Evolutionary conservation across 1,140 invertebrate species (phyloP), one percentile per base, ranked within the genome.

Genomic region (Acromyrmex charruanus): DNA sequence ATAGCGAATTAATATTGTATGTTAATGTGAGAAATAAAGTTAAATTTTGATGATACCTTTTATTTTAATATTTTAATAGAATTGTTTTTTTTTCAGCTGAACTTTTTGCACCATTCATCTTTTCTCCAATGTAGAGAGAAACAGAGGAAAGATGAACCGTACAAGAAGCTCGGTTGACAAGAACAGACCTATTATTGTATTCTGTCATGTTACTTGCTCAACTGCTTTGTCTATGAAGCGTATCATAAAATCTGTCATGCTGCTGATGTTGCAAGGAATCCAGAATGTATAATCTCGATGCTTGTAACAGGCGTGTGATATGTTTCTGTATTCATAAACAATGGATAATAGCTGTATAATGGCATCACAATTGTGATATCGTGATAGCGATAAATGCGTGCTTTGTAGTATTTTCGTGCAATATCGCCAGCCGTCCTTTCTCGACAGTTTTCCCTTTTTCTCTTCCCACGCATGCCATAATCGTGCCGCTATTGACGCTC

Each of bases 401-500:
- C 85, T 87, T 87, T 82, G 80, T 74, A 58, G 80, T 75, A 61
- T 74, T 82, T 61, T 59, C 72, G 69, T 75, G 69, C 69, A 74
- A 75, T 74, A 75, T 61, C 35, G 39, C 12, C 55, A 55, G 39
- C 68, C 35, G 69, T n/a, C 35, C 66, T 88, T 80, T 86, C 77
- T 69, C 44, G 75, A 72, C 25, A 12, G 18, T 28, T 84, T 84
- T 75, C 28, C 25, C 39, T 84, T 75, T 61, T 75, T 77, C 63
- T 77, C 53, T 79, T 44, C 6, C 28, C 53, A 53, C 44, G 31
- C 77, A 59, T 68, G 63, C 55, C 18, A 81, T 59, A 39, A 85
- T 85, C 49, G 58, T 66, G 21, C 75, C 80, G 87, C 59, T 86
- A 91, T 92, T 92, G 92, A 92, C 89, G 93, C 88, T 93, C 92